Base-by-base conservation (phyloP, 64 coral and sea anemone genomes). In the Actinia equina region DNA sequence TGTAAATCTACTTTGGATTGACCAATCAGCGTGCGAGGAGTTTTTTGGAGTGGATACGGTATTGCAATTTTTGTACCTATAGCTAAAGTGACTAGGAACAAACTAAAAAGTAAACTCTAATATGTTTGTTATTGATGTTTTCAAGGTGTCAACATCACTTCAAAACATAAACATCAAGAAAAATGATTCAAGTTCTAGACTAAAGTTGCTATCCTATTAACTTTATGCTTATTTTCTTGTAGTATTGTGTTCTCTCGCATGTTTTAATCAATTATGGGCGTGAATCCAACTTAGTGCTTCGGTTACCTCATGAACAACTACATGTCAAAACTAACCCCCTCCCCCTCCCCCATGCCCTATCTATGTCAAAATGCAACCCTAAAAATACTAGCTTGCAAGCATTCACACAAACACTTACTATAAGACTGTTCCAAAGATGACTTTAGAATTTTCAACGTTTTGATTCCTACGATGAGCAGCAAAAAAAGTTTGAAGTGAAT, bases 61-160 rank as follows among this genome's bases (percentile, higher is more conserved):
- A 64, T 84, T 89, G 94, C 64, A 89, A 93, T 92, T 95, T 87
- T 89, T 95, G 64, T 52, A 92, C 82, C 93, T 94, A 87, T 88
- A 94, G 85, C 83, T 91, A 91, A 91, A 27, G 52, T 74, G 69
- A 41, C 69, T 15, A 74, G 69, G 10, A 30, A 85, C 71, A 52
- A 62, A 37, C 30, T 37, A 86, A 84, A 80, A 54, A 43, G 83
- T 83, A 43, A 88, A 80, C 7, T 65, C 25, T 11, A 74, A 37
- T 74, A 25, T 74, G 69, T 74, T 65, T 74, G 69, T 74, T 74
- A 25, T 74, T 74, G 25, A 30, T 74, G 3, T 74, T 74, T 30
- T 74, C 10, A 27, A 74, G 25, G 5, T 74, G 69, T 74, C 69
- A 74, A 74, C 69, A 74, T 14, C 20, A 14, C 41, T 74, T 74